Evolutionary conservation across 2,888 invertebrate genomes (phyloP).

Genomic region (Phorcus lineatus): DNA sequence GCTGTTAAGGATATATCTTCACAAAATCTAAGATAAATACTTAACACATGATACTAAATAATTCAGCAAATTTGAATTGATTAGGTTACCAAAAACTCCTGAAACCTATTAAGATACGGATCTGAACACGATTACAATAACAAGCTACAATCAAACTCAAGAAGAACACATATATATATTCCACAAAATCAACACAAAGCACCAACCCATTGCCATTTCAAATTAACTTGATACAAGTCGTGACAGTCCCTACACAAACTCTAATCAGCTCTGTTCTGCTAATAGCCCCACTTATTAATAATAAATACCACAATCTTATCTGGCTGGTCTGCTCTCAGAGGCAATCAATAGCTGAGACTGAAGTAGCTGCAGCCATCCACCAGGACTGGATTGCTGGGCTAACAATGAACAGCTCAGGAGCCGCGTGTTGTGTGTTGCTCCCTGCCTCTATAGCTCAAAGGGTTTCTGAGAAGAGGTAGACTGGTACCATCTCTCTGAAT

Average conservation of each 20-base stretch:
- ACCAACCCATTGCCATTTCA: neutral
- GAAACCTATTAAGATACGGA: too few relatives aligned
- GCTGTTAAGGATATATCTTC: too few relatives aligned
- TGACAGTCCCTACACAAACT: neutral
- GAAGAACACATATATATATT: neutral
- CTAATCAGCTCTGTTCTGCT: constrained; percentile 22
- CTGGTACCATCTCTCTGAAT: too few relatives aligned
- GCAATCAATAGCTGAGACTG: constrained; percentile 13
- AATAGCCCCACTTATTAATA: constrained; percentile 21
- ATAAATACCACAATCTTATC: constrained; percentile 25
- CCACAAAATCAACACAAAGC: neutral
- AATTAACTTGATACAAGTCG: constrained; percentile 12
- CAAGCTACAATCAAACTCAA: too few relatives aligned
- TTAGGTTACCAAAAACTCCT: too few relatives aligned
- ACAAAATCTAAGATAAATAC: too few relatives aligned
- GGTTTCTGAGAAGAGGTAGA: too few relatives aligned
- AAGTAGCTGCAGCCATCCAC: neutral
- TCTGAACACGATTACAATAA: too few relatives aligned
- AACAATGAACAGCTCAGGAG: neutral
- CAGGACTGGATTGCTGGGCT: neutral
- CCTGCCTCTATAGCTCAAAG: too few relatives aligned
- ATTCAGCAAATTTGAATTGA: too few relatives aligned
- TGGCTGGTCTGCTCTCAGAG: constrained; percentile 1
- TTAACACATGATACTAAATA: too few relatives aligned
- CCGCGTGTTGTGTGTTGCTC: neutral